Evolutionary conservation across 2,888 invertebrate species (phyloP).

Genomic region (Merodon equestris): DNA sequence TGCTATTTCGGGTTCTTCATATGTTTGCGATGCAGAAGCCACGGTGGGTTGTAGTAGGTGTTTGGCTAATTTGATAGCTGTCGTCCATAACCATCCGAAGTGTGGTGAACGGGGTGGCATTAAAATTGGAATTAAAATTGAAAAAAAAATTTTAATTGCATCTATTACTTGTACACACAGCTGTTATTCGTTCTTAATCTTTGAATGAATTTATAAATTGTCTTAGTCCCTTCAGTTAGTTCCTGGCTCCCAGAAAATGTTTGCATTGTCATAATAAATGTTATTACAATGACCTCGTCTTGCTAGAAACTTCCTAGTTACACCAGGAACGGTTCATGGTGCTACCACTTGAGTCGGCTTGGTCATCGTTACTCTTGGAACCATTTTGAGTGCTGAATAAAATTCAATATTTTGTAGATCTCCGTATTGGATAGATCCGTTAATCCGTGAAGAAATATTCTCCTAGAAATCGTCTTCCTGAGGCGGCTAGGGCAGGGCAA

Average conservation of each 20-base stretch:
- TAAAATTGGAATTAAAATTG: too few species aligned
- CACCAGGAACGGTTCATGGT: too few species aligned
- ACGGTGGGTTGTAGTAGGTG: background rate
- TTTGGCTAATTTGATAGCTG: constrained; percentile 21
- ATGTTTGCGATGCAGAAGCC: constrained; percentile 5
- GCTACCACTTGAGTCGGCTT: too few species aligned
- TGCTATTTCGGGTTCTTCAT: constrained; percentile 20
- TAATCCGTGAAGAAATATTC: too few species aligned
- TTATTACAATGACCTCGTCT: background rate
- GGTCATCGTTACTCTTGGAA: too few species aligned
- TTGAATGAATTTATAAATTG: constrained; percentile 7
- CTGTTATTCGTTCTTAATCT: background rate
- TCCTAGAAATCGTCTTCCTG: too few species aligned
- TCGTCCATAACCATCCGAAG: constrained; percentile 15
- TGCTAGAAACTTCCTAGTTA: background rate
- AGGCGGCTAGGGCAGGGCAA: too few species aligned
- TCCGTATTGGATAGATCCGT: too few species aligned
- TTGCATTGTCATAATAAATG: constrained; percentile 5
- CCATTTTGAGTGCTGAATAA: too few species aligned
- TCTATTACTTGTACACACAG: background rate
- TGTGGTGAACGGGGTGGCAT: constrained; percentile 9
- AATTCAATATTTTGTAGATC: too few species aligned
- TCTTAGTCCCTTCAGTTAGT: background rate
- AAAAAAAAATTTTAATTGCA: constrained; percentile 13
- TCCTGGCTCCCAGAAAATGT: background rate